Base-by-base conservation (phyloP, 1,140 invertebrate genomes). In the Cecropterus lyciades region DNA sequence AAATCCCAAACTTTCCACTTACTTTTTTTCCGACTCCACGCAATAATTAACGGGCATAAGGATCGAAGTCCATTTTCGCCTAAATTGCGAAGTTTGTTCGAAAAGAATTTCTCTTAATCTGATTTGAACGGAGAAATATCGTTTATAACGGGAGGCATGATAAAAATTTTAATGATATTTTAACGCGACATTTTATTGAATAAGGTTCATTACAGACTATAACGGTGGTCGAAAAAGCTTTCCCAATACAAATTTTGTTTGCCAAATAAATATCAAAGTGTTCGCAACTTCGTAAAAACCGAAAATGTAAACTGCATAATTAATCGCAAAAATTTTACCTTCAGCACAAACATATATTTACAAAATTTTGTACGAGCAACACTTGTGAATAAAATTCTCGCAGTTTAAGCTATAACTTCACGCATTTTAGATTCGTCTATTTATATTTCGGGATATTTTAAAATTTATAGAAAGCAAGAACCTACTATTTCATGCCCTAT, bases 1-100 rank as follows among this genome's bases (percentile, higher is more conserved):
- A 62, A 51, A 62, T 17, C 45, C 30, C 30, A 20, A 62, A 63
- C 60, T 63, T 63, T 45, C 37, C 10, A 52, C 60, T 63, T 52
- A 63, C 30, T 71, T 71, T 63, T 20, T 30, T 67, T 46, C 13
- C 30, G 2, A 48, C 53, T 10, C 24, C 30, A 30, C 46, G 45
- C 48, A 52, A 65, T 72, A 65, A 72, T 69, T 72, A 62, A 63
- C 37, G 48, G 20, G 16, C 46, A 69, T 68, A 56, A 65, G 53
- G 53, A 63, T 64, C 46, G 46, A 67, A 59, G 46, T 37, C 48
- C 49, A 67, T 48, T 64, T 67, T 17, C 57, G 48, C 48, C 15
- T 17, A 63, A 63, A 63, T 63, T 63, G 37, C 48, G 15, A 67
- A 67, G 65, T 67, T 67, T 67, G 57, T 67, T 67, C 37, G 10